Evolutionary conservation across 2,113 vertebrate species (phyloP), one percentile per base, ranked within the genome.

Genomic region (Semnornis frantzii): DNA sequence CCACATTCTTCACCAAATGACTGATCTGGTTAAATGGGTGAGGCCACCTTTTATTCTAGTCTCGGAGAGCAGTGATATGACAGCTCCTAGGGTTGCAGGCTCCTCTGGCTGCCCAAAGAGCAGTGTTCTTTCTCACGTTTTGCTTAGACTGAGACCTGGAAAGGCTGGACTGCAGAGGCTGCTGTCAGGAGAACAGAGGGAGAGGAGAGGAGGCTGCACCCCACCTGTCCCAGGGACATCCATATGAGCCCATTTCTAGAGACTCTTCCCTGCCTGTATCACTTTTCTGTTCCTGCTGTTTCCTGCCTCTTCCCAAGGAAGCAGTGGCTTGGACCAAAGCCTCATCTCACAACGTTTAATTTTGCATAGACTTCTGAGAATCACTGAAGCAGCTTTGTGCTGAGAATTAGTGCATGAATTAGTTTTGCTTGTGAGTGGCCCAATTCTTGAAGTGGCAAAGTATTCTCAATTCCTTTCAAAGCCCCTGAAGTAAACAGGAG

Each of bases 131-230:
- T 71, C 89, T 93, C 34, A 60, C 3, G 31, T 74, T 82, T 69
- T 89, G 15, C 30, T 70, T 76, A 14, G 59, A 73, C 70, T 82
- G 33, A 42, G 15, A 74, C n/a, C 24, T 58, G 13, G 17, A 25
- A 80, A 78, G 15, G 17, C 46, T 66, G 48, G 27, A 37, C 24
- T 34, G 24, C 6, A 1, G 8, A 0, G 0, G 21, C 4, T 46
- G 15, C 25, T 44, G 21, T 71, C 62, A 33, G 20, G 48, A 46
- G 60, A 31, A 1, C 48, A 52, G 31, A 6, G 1, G 42, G 24
- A 57, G 6, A 5, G 42, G 42, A 10, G 6, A 14, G 39, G 62
- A 60, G 18, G 18, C 18, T 69, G 30, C 27, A 58, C 20, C 6
- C 30, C 5, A 34, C 15, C 30, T 54, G 30, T 59, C 15, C 14